Base-by-base conservation (phyloP, 2,888 invertebrate species). In the Agrotis puta region DNA sequence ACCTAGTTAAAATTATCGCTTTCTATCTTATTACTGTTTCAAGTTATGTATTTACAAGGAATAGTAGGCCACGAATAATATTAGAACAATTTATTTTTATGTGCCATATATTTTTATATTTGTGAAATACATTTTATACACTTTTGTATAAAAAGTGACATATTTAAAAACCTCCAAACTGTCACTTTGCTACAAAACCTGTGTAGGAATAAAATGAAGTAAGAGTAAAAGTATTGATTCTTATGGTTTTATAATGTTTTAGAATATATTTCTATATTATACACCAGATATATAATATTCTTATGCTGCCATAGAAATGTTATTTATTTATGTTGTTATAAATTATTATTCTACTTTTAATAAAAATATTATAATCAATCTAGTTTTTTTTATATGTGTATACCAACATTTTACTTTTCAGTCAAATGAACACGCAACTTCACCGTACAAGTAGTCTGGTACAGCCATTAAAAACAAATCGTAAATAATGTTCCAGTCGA, bases 31-130 rank as follows among this genome's bases (percentile, higher is more conserved):
- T 66, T 51, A 22, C 68, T 67, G n/a, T 74, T 72, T 33, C 20
- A 64, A 74, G 5, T 64, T 68, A 65, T 68, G 51, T 75, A 58
- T 79, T 66, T 64, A 64, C 68, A 72, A 67, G 70, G 72, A 77
- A 39, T 56, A 67, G 70, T 68, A 73, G 71, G 63, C 77, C 70
- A 69, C n/a, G 56, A 54, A 27, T 27, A 56, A 56, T 56, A 74
- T 73, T 72, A 70, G 64, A 76, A 68, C 85, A 88, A 84, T 87
- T 87, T 87, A 86, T 84, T 83, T 88, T 81, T 78, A 79, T 82
- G 90, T 91, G 91, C 91, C 91, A 91, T 91, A 88, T 50, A 79
- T 81, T 64, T 70, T 83, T 79, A 64, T 85, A 69, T 72, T 66
- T 2, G 11, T 65, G 45, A 54, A 63, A 66, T 61, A 67, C 51